Percentiles rank a stretch among this genome's conserved stretches.
phyloP scores from a whole-genome alignment of 2,888 invertebrate species.

The Subacronicta megacephala region DNA sequence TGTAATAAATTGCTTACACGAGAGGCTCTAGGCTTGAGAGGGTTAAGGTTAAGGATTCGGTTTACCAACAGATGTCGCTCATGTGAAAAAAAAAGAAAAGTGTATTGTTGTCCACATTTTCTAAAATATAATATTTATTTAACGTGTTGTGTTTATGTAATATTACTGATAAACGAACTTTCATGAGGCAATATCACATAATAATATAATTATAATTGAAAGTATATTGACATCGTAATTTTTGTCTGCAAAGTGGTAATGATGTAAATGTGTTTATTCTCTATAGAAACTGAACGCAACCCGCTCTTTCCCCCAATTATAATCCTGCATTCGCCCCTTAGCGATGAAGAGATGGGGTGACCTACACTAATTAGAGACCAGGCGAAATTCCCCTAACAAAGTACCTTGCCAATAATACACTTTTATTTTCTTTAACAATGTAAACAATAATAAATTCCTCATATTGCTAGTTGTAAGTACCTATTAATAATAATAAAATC shows the following conservation, averaged over 20 bases:
- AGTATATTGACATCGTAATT: slow-evolving; percentile 12
- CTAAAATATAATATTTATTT: neutral
- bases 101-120: slow-evolving; percentile 13
- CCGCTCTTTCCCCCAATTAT: slow-evolving; percentile 42
- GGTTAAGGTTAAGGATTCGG: slow-evolving; percentile 27
- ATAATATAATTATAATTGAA: neutral
- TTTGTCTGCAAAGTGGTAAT: slow-evolving; percentile 4
- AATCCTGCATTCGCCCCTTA: slow-evolving; percentile 26
- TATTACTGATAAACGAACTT: too few species aligned
- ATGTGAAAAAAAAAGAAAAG: slow-evolving; percentile 22
- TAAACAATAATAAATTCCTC: neutral
- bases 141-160: too few species aligned
- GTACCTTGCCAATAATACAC: slow-evolving; percentile 8
- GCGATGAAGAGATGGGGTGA: slow-evolving; percentile 29
- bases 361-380: slow-evolving; percentile 38
- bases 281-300: slow-evolving; percentile 27
- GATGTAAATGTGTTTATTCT: slow-evolving; percentile 19
- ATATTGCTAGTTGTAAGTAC: neutral
- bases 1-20: slow-evolving; percentile 41
- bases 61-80: slow-evolving; percentile 28
- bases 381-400: slow-evolving; percentile 15
- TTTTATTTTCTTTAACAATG: slow-evolving; percentile 6
- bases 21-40: slow-evolving; percentile 23
- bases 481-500: too few species aligned
- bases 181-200: too few species aligned